Conservation (phyloP, 2,888 invertebrate species). For the Sylvicola cinctus region DNA sequence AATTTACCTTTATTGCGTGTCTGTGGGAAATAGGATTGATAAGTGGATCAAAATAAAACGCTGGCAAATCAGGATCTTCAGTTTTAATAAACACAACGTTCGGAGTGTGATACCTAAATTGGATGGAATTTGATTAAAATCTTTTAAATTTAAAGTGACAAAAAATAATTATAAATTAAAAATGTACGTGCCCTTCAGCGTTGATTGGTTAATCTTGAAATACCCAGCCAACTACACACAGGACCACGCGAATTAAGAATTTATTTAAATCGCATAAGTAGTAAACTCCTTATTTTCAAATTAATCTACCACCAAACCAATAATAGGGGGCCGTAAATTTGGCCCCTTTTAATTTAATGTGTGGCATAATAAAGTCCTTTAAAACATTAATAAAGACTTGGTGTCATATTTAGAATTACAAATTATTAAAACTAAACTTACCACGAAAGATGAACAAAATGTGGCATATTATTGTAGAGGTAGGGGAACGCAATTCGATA, state of each 20-base stretch:
- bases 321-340: too few species aligned
- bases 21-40: conserved; percentile 98
- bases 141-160: too few species aligned
- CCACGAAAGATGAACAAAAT: conserved; percentile 97
- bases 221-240: too few species aligned
- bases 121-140: too few species aligned
- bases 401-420: too few species aligned
- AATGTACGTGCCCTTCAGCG: conserved; percentile 36
- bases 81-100: conserved; percentile 99
- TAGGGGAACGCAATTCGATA: conserved; percentile 99
- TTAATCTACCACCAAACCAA: too few species aligned
- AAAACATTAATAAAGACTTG: too few species aligned
- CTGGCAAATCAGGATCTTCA: conserved; percentile 98
- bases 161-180: conserved; percentile 5
- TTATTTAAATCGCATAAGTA: too few species aligned
- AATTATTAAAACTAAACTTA: conserved; percentile 29
- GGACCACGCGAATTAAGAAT: too few species aligned
- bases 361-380: too few species aligned
- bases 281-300: too few species aligned
- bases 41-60: conserved; percentile 98
- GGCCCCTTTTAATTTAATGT: too few species aligned
- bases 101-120: conserved; percentile 87
- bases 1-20: conserved; percentile 53
- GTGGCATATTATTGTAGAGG: conserved; percentile 95
- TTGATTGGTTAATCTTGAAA: conserved; percentile 14